Conservation (phyloP, 2,797 vertebrate species). For the Podarcis siculus region DNA sequence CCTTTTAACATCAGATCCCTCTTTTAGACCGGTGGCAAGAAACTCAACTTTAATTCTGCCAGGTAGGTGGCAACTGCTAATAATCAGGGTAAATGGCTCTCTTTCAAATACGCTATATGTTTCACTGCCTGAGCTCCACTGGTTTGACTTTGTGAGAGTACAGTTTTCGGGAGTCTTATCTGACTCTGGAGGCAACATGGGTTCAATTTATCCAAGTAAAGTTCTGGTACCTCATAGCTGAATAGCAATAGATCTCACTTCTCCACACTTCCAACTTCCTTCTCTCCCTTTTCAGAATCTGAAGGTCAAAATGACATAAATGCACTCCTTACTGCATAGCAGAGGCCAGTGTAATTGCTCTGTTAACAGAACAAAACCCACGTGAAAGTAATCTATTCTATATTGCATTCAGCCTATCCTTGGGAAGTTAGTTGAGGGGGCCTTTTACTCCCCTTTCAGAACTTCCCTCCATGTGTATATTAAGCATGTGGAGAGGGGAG, state of each 20-base stretch:
- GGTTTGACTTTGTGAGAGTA: conserved; percentile 28
- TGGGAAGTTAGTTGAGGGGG: background rate
- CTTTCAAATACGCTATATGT: background rate
- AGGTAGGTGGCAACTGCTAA: conserved; percentile 4
- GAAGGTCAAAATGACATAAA: conserved; percentile 7
- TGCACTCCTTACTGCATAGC: background rate
- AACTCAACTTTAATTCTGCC: conserved; percentile 6
- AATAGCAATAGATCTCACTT: background rate
- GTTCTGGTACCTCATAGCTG: background rate
- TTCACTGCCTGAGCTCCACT: conserved; percentile 2
- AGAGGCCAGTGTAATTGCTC: background rate
- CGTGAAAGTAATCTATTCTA: background rate
- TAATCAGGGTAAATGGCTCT: background rate
- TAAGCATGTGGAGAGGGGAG: background rate
- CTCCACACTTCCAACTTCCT: background rate
- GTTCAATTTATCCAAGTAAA: conserved; percentile 12
- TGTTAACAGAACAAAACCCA: background rate
- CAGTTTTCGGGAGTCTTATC: conserved; percentile 1
- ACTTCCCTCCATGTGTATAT: too few species aligned
- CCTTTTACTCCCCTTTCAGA: background rate
- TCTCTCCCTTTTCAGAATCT: conserved; percentile 20
- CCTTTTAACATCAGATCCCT: conserved; percentile 12
- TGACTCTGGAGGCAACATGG: background rate
- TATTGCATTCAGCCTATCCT: background rate
- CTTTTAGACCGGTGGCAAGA: background rate